Percentiles rank a stretch among this genome's conserved stretches.
These are phyloP conservation scores for Melanaphis sacchari DNA, from an alignment of 1,140 invertebrate species.

Conservation along the genomic window DNA sequence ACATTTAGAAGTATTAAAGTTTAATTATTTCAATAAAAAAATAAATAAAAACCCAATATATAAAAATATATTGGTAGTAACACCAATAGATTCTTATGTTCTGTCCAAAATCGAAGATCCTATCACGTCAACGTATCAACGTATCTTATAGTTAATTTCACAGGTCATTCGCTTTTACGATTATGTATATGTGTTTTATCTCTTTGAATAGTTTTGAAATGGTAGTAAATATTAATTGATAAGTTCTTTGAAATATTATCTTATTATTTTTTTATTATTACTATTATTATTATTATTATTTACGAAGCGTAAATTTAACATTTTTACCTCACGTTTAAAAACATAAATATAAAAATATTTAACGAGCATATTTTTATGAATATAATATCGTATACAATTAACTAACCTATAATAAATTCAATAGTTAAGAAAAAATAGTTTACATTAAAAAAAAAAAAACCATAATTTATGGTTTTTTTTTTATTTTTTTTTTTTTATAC, in stretches of 20 bases:
- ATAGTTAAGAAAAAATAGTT: neutral
- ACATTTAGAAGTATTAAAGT: neutral
- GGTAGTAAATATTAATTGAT: slow-evolving; percentile 21
- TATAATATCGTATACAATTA: neutral
- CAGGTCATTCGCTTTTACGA: slow-evolving; percentile 7
- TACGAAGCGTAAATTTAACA: neutral
- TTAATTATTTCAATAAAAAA: neutral
- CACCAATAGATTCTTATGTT: neutral
- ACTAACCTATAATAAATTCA: neutral
- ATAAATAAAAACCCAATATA: neutral
- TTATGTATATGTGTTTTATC: neutral
- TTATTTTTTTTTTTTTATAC: neutral
- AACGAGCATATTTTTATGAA: neutral
- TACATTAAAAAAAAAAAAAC: neutral
- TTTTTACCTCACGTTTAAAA: neutral
- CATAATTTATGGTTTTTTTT: neutral
- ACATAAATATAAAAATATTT: neutral
- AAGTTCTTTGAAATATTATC: neutral
- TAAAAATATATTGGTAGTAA: neutral
- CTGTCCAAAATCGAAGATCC: neutral
- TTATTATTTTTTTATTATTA: neutral
- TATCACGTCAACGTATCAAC: neutral
- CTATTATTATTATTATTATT: neutral
- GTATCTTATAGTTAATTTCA: slow-evolving; percentile 33
- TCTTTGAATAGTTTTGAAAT: neutral